Evolutionary conservation across 2,888 invertebrate species (phyloP).

Genomic region (Lithophane semibrunnea): DNA sequence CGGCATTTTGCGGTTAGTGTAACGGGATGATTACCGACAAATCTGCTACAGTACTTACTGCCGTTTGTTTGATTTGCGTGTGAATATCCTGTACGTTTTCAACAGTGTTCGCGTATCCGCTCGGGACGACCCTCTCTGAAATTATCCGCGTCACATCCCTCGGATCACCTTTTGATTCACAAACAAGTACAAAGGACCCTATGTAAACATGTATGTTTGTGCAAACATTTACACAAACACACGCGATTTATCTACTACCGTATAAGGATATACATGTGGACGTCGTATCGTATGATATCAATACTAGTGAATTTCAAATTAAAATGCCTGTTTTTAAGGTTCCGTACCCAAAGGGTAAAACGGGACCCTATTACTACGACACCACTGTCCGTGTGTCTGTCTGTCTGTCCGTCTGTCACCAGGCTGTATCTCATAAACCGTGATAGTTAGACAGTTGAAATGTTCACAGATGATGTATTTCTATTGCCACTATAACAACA

Average conservation of each 20-base stretch:
- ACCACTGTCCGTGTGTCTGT: no score
- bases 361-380: no score
- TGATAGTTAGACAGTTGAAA: no score
- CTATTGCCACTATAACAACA: no score
- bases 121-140: background rate
- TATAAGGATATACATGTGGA: no score
- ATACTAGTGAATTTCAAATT: background rate
- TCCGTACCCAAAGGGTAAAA: no score
- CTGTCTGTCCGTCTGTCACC: no score
- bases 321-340: background rate
- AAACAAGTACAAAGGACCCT: conserved; percentile 1
- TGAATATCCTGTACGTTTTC: background rate
- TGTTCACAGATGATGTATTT: no score
- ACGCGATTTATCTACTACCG: background rate
- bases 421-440: no score
- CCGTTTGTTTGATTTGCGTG: conserved; percentile 1
- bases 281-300: background rate
- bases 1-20: conserved; percentile 6
- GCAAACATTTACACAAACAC: conserved; percentile 32
- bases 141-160: conserved; percentile 4
- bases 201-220: conserved; percentile 22
- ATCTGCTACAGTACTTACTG: background rate
- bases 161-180: conserved; percentile 18
- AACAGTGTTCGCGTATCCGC: background rate
- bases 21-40: background rate